A percentile compares a stretch with the other conserved stretches of the same genome.
These are phyloP conservation scores for Ethmia dodecea DNA, from an alignment of 2,888 invertebrate genomes.

Conservation along the genomic window DNA sequence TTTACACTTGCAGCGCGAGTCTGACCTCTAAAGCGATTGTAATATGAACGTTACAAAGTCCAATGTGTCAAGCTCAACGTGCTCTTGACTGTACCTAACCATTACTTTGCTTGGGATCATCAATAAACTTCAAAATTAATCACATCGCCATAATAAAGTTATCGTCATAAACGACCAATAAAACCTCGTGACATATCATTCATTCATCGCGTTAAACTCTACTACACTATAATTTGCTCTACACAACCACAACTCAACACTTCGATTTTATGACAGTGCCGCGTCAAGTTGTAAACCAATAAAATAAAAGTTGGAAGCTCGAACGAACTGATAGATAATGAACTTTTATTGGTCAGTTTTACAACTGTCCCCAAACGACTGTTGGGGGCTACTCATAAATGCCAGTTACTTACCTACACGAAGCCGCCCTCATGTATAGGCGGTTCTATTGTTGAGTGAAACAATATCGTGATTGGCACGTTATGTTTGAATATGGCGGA, in stretches of 20 bases:
- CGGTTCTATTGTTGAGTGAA: slow-evolving; percentile 22
- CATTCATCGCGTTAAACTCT: slow-evolving; percentile 6
- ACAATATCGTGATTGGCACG: slow-evolving; percentile 33
- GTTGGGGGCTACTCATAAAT: slow-evolving; percentile 46
- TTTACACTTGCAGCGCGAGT: too few species aligned
- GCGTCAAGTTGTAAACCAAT: slow-evolving; percentile 59
- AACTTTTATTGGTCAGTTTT: slow-evolving; percentile 78
- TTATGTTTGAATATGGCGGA: slow-evolving; percentile 20
- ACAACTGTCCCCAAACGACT: slow-evolving; percentile 63
- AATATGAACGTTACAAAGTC: too few species aligned
- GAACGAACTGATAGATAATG: slow-evolving; percentile 75
- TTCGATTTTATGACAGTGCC: slow-evolving; percentile 50
- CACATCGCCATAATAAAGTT: too few species aligned
- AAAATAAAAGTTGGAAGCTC: slow-evolving; percentile 72
- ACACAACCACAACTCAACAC: too few species aligned
- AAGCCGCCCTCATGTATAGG: slow-evolving; percentile 27
- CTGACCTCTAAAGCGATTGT: too few species aligned
- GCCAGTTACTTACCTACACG: slow-evolving; percentile 33
- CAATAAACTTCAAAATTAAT: slow-evolving; percentile 6
- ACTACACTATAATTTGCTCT: slow-evolving; percentile 12
- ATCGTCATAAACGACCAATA: slow-evolving; percentile 8
- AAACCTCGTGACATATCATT: slow-evolving; percentile 8
- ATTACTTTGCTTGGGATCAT: too few species aligned
- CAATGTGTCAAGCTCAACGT: too few species aligned
- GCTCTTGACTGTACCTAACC: too few species aligned